These are phyloP conservation scores for Callosobruchus maculatus DNA, from an alignment of 2,888 invertebrate species.

Conservation along the genomic window DNA sequence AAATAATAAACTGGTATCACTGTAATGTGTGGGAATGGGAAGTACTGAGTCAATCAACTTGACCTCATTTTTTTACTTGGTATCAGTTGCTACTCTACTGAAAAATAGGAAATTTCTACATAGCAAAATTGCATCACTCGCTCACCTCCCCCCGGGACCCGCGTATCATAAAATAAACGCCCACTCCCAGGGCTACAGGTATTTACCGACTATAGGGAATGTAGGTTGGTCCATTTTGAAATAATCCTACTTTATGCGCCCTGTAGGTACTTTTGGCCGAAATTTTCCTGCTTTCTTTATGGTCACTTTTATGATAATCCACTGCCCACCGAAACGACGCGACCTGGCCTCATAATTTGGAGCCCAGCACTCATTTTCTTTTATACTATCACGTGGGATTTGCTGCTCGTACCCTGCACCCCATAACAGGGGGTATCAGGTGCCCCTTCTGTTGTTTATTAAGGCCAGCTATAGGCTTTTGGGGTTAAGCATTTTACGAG, in stretches of 20 bases:
- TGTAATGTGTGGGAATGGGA: too few species aligned
- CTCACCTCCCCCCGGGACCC: too few species aligned
- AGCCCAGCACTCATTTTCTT: background rate
- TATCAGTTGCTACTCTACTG: too few species aligned
- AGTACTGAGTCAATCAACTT: too few species aligned
- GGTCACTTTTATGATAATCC: background rate
- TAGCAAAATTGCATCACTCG: too few species aligned
- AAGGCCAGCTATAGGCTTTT: background rate
- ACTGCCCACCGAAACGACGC: background rate
- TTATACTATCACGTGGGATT: background rate
- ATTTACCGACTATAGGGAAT: background rate
- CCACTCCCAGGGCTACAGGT: too few species aligned
- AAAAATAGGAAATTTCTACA: too few species aligned
- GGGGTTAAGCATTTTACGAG: background rate
- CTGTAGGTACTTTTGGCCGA: background rate
- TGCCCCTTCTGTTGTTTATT: background rate
- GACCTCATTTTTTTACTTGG: too few species aligned
- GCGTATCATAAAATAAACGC: too few species aligned
- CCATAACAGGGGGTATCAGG: background rate
- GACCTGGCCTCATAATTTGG: background rate
- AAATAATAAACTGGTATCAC: too few species aligned
- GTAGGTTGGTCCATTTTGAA: background rate
- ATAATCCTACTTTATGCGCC: background rate
- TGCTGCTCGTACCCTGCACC: background rate
- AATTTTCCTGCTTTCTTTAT: background rate